These are phyloP conservation scores for Porites australiensis DNA, from an alignment of 64 coral and sea anemone species.

Conservation along the genomic window DNA sequence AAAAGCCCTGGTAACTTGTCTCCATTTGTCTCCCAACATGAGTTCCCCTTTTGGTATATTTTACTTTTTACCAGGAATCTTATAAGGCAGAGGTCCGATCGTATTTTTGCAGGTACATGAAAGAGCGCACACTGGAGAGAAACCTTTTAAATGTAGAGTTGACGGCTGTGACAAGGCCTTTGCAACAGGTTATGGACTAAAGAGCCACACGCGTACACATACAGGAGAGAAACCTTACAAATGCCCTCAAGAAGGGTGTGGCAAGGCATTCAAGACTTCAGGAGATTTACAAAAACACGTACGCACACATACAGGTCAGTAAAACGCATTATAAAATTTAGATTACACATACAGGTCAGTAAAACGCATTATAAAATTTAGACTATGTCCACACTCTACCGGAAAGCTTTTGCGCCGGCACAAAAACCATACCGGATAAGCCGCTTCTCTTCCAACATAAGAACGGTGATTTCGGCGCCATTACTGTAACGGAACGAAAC, in stretches of 20 bases:
- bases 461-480: too few species aligned
- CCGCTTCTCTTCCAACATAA: too few species aligned
- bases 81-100: neutral
- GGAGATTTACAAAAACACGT: slow-evolving; percentile 98
- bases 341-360: slow-evolving; percentile 80
- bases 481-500: too few species aligned
- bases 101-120: slow-evolving; percentile 77
- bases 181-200: slow-evolving; percentile 95
- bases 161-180: slow-evolving; percentile 93
- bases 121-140: slow-evolving; percentile 93
- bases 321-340: neutral
- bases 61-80: too few species aligned
- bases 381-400: too few species aligned
- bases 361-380: neutral
- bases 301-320: slow-evolving; percentile 92
- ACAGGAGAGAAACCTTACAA: slow-evolving; percentile 98
- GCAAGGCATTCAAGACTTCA: slow-evolving; percentile 96
- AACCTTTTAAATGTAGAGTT: slow-evolving; percentile 91
- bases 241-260: slow-evolving; percentile 66
- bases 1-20: too few species aligned
- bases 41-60: too few species aligned
- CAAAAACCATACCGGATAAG: too few species aligned
- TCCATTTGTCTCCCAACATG: too few species aligned
- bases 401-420: too few species aligned
- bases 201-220: slow-evolving; percentile 96